Evolutionary conservation across 2,888 invertebrate genomes (phyloP), one percentile per base, ranked within the genome.

Genomic region (Frankliniella intonsa): DNA sequence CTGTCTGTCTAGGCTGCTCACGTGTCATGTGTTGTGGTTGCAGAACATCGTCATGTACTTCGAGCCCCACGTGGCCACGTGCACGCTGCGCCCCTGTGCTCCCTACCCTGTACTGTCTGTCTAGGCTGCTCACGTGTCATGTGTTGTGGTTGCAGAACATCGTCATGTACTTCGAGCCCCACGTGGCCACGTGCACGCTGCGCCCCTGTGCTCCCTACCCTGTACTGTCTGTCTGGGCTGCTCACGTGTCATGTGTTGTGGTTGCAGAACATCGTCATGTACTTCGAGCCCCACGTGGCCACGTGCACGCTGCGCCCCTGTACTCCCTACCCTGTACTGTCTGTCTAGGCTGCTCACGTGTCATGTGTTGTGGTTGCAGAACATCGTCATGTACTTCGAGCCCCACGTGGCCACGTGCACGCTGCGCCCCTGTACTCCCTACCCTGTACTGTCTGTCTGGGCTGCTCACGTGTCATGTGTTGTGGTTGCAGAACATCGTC

Each of bases 1-100:
- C 55, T 55, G 55, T 38, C 38, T n/a, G n/a, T 38, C 38, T 38
- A 38, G 38, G 5, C 38, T 38, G 38, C 38, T 38, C 3, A 38
- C 38, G 38, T 38, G 50, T 50, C 10, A 19, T 80, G 80, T 55
- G 5, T 80, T 50, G 14, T 19, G 55, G 0, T 17, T 22, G 69
- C 90, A 95, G 95, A 93, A 93, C 83, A 93, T 97, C 86, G 96
- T 97, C 51, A 96, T 97, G 93, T 98, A 97, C 88, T 97, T 97
- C 19, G 92, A 94, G 85, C 97, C 97, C 0, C 95, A 93, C 81
- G 92, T 96, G 22, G 91, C 96, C 85, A 96, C 96, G 1, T 97
- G 97, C 87, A 96, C 96, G 0, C 92, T 95, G 81, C 91, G 96
- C 84, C 94, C 97, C 81, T 97, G 97, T 38, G 5, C 38, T 38